Evolutionary conservation across 2,797 vertebrate genomes (phyloP).

Genomic region (Gymnothorax reevesii): DNA sequence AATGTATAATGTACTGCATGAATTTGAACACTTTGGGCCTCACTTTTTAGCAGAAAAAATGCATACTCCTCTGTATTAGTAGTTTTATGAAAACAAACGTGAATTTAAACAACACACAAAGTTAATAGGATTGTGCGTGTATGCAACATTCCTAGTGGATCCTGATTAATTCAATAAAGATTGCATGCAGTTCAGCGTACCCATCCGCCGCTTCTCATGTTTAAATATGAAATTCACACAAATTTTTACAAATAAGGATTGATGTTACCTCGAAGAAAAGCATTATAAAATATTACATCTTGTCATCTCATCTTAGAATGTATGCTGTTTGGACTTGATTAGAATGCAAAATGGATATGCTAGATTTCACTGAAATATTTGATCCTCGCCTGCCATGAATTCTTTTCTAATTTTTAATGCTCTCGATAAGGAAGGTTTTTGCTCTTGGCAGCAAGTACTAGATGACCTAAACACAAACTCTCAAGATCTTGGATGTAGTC

Average conservation of each 20-base stretch:
- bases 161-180: no score
- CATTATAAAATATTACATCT: background rate
- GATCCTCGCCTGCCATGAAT: background rate
- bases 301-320: background rate
- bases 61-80: no score
- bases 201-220: no score
- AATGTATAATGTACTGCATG: background rate
- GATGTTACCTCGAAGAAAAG: no score
- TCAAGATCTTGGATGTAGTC: background rate
- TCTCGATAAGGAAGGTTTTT: background rate
- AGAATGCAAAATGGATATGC: background rate
- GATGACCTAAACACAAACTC: background rate
- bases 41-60: no score
- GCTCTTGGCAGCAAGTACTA: background rate
- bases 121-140: no score
- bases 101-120: no score
- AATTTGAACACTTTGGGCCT: background rate
- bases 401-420: background rate
- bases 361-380: background rate
- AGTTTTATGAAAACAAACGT: no score
- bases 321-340: background rate
- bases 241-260: no score
- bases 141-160: no score
- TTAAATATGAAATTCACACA: no score
- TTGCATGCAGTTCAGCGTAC: no score